Percentiles rank a stretch among this genome's conserved stretches.
phyloP scores from a whole-genome alignment of 2,797 vertebrate genomes.

The Eidolon dupreanum region DNA sequence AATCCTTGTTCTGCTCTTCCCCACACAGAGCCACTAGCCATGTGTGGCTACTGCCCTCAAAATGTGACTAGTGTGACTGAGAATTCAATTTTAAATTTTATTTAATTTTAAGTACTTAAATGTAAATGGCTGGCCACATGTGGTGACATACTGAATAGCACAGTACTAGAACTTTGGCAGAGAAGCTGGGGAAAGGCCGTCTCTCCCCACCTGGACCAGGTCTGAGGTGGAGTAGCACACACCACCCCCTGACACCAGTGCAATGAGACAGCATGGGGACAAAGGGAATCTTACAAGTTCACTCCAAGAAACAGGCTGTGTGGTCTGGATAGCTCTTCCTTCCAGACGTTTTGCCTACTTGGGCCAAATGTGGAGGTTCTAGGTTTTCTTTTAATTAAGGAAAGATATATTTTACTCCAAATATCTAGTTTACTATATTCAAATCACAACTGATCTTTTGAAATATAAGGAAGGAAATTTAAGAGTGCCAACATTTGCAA shows the following conservation, averaged over 20 bases:
- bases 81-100: neutral
- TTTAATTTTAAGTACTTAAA: neutral
- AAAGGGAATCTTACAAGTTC: neutral
- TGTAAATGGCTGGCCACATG: neutral
- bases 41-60: neutral
- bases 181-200: neutral
- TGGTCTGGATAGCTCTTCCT: neutral
- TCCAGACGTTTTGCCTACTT: neutral
- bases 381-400: neutral
- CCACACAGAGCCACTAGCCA: neutral
- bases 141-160: fast-evolving
- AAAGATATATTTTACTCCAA: neutral
- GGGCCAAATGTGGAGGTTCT: neutral
- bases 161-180: neutral
- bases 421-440: neutral
- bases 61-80: neutral
- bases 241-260: neutral
- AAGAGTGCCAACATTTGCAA: neutral
- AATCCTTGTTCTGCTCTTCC: neutral
- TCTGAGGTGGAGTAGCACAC: neutral
- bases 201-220: neutral
- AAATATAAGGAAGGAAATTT: neutral
- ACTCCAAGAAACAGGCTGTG: neutral
- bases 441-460: neutral
- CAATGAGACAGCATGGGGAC: neutral